Evolutionary conservation across 2,113 vertebrate genomes (phyloP).

Genomic region (Gopherus flavomarginatus): DNA sequence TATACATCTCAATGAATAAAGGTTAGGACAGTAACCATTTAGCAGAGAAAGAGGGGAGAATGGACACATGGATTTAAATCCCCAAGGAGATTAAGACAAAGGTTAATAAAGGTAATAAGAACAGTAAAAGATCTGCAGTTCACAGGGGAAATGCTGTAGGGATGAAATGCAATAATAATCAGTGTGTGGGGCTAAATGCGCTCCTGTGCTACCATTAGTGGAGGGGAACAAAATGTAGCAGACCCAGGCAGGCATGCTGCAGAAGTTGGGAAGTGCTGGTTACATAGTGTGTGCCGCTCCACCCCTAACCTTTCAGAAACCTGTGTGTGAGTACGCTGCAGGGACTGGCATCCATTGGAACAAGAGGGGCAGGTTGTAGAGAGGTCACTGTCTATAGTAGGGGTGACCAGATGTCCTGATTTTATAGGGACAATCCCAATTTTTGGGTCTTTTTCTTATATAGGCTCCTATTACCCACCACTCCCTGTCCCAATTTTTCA

Average conservation of each 20-base stretch:
- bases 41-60: neutral
- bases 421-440: no score
- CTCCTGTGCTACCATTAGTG: neutral
- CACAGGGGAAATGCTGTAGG: neutral
- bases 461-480: no score
- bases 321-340: neutral
- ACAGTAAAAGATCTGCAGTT: neutral
- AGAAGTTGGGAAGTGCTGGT: neutral
- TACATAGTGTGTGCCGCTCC: neutral
- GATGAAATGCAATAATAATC: neutral
- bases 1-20: neutral
- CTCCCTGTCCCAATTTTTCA: no score
- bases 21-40: neutral
- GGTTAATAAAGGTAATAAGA: neutral
- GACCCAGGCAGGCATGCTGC: neutral
- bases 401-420: no score
- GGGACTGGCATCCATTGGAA: neutral
- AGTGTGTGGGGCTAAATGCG: neutral
- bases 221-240: neutral
- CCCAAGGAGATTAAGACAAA: neutral
- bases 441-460: no score
- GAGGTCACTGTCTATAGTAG: neutral
- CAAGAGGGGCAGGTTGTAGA: neutral
- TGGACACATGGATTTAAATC: neutral
- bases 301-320: neutral